A percentile compares a stretch with the other conserved stretches of the same genome.
Evolutionary conservation across 2,797 vertebrate species (phyloP).

Genomic region (Erethizon dorsatum): DNA sequence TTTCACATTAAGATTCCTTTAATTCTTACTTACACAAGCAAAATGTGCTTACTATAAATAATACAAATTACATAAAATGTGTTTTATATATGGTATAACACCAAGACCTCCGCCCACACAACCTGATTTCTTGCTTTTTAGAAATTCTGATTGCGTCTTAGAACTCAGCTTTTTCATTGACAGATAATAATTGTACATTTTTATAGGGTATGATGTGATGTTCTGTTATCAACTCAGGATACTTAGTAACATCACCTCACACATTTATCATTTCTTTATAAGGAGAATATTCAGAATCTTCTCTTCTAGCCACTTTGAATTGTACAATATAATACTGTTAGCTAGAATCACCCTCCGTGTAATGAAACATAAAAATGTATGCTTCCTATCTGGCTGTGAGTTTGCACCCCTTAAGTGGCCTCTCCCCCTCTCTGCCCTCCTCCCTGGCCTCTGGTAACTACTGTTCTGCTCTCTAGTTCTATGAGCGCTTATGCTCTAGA

Average conservation of each 20-base stretch:
- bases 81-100: not conserved
- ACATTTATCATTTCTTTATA: not conserved
- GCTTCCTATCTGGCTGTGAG: not conserved
- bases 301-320: not conserved
- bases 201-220: not conserved
- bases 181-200: not conserved
- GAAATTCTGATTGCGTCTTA: too few species aligned
- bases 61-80: not conserved
- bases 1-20: not conserved
- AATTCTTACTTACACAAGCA: not conserved
- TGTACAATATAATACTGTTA: too few species aligned
- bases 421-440: not conserved
- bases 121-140: not conserved
- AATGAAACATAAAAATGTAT: accelerated
- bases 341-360: accelerated
- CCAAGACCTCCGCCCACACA: not conserved
- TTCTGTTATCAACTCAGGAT: not conserved
- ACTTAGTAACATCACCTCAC: not conserved
- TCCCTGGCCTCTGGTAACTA: not conserved
- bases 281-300: not conserved
- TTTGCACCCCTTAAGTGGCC: not conserved
- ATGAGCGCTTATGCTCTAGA: too few species aligned
- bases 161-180: not conserved
- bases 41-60: not conserved
- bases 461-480: not conserved